Evolutionary conservation across 1,140 invertebrate genomes (phyloP).

Genomic region (Nautilus pompilius): DNA sequence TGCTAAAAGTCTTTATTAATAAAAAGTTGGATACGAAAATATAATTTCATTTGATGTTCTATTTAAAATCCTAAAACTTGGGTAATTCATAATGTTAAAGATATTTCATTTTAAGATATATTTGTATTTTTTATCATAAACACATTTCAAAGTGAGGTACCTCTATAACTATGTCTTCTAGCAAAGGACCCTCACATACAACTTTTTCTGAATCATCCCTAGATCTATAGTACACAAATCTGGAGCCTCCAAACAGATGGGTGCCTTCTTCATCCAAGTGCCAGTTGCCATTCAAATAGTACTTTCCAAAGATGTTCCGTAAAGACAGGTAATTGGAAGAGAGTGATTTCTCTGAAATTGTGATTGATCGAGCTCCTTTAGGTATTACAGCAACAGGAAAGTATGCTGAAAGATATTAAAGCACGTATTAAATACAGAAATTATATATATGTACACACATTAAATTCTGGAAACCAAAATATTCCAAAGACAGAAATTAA

Average conservation of each 20-base stretch:
- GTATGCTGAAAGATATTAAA: conserved; percentile 21
- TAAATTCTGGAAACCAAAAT: no score
- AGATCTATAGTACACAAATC: conserved; percentile 57
- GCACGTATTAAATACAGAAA: no score
- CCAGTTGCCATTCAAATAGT: conserved; percentile 39
- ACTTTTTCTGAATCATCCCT: conserved; percentile 56
- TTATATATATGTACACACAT: no score
- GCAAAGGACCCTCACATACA: conserved; percentile 59
- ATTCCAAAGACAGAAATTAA: no score
- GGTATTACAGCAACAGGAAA: conserved; percentile 22
- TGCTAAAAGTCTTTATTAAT: no score
- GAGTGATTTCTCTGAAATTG: conserved; percentile 14
- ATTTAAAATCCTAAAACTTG: no score
- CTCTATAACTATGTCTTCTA: conserved; percentile 60
- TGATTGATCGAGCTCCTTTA: conserved; percentile 19
- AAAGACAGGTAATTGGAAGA: conserved; percentile 27
- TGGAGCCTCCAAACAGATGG: conserved; percentile 24
- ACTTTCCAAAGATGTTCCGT: conserved; percentile 27
- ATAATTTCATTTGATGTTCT: no score
- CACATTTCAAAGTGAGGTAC: no score
- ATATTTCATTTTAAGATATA: no score
- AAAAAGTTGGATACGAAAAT: no score
- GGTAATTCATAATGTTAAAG: no score
- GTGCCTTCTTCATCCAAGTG: conserved; percentile 26
- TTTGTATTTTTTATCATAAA: no score